These are phyloP conservation scores for Prorops nasuta DNA, from an alignment of 1,140 invertebrate species.

Conservation along the genomic window DNA sequence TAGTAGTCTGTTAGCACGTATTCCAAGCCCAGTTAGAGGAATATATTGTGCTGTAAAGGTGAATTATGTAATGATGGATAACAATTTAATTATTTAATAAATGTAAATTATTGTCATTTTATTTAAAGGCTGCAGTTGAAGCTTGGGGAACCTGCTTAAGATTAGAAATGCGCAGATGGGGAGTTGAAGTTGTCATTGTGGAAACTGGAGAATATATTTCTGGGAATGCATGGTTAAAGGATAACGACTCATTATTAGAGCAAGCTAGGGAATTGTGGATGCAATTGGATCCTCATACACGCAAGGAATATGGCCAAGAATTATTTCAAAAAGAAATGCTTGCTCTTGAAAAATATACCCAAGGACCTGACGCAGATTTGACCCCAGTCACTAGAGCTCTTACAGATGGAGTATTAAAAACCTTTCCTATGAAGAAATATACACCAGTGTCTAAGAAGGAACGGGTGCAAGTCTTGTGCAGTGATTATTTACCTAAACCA, in stretches of 20 bases:
- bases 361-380: constrained; percentile 68
- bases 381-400: constrained; percentile 69
- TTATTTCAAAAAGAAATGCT: constrained; percentile 77
- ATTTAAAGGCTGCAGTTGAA: constrained; percentile 73
- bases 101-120: background rate
- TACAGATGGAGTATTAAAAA: constrained; percentile 72
- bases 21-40: constrained; percentile 73
- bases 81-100: background rate
- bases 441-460: constrained; percentile 74
- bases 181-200: constrained; percentile 75
- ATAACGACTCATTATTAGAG: constrained; percentile 66
- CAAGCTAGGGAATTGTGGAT: constrained; percentile 81
- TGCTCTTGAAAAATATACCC: constrained; percentile 73
- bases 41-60: constrained; percentile 74
- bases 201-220: constrained; percentile 80
- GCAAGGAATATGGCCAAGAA: constrained; percentile 74
- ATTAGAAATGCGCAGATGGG: constrained; percentile 74
- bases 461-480: constrained; percentile 73
- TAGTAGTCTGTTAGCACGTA: constrained; percentile 68
- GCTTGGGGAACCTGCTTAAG: constrained; percentile 78
- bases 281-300: constrained; percentile 70
- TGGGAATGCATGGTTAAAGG: constrained; percentile 73
- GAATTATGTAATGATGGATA: constrained; percentile 22
- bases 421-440: constrained; percentile 77
- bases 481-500: constrained; percentile 75